These are phyloP conservation scores for Sciaenops ocellatus DNA, from an alignment of 2,797 vertebrate genomes.

Conservation along the genomic window DNA sequence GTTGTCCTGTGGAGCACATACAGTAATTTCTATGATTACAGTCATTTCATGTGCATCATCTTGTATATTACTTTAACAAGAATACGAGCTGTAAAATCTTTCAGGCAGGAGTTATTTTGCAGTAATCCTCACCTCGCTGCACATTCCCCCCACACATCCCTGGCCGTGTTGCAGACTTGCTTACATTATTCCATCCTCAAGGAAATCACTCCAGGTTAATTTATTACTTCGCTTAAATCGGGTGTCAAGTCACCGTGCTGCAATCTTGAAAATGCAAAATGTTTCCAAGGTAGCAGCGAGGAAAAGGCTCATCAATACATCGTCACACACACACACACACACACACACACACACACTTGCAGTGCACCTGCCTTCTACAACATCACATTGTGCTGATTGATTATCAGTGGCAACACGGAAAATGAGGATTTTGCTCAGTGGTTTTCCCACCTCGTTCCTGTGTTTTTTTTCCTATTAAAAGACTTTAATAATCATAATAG, in stretches of 20 bases:
- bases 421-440: conserved; percentile 18
- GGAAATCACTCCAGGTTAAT: conserved; percentile 32
- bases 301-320: conserved; percentile 41
- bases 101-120: conserved; percentile 41
- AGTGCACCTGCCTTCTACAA: conserved; percentile 8
- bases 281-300: neutral
- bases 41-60: conserved; percentile 30
- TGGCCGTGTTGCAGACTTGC: conserved; percentile 3
- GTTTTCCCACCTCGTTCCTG: conserved; percentile 21
- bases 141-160: conserved; percentile 14
- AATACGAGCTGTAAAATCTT: conserved; percentile 35
- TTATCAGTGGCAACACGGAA: conserved; percentile 20
- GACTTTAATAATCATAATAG: too few relatives aligned
- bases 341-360: conserved; percentile 7
- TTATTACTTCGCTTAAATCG: conserved; percentile 26
- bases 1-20: neutral
- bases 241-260: conserved; percentile 24
- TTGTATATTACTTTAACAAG: conserved; percentile 26
- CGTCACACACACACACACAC: conserved; percentile 20
- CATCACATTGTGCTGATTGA: conserved; percentile 37
- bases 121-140: conserved; percentile 47
- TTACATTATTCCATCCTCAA: conserved; percentile 12
- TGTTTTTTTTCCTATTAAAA: conserved; percentile 5
- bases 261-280: conserved; percentile 13
- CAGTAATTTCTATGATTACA: conserved; percentile 34